phyloP scores from a whole-genome alignment of 2,113 vertebrate genomes.

The Apodemus sylvaticus region DNA sequence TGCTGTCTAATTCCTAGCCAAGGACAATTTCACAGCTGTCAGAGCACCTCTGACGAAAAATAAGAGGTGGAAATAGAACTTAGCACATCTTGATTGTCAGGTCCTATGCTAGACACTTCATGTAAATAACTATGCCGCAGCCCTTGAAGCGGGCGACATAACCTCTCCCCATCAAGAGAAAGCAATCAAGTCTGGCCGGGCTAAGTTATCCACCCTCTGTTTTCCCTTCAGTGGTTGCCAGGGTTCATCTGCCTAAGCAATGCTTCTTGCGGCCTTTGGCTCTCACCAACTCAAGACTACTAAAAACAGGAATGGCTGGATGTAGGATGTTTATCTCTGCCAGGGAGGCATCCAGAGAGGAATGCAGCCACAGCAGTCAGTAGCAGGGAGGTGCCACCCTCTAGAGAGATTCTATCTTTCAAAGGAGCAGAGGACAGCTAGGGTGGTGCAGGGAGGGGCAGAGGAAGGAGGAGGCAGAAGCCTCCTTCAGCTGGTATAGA shows the following conservation, averaged over 20 bases:
- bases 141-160: not conserved
- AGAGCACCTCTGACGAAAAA: not conserved
- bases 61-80: not conserved
- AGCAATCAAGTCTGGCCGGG: not conserved
- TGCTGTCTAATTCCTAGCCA: not conserved
- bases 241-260: not conserved
- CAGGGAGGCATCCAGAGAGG: not conserved
- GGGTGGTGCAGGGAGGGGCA: fast-evolving
- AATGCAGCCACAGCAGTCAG: not conserved
- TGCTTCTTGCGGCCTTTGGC: not conserved
- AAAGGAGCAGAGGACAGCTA: not conserved
- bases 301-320: slow-evolving; percentile 1
- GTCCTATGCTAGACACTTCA: not conserved
- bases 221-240: not conserved
- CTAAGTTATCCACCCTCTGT: not conserved
- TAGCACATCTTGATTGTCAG: not conserved
- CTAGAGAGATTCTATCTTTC: not conserved
- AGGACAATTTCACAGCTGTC: not conserved
- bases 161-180: not conserved
- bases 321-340: not conserved
- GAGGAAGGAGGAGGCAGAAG: not conserved
- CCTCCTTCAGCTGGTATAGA: not conserved
- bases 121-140: not conserved
- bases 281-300: not conserved
- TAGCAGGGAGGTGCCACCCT: not conserved